Evolutionary conservation across 2,797 vertebrate species (phyloP), one percentile per base, ranked within the genome.

Genomic region (Fistularia tabacaria): DNA sequence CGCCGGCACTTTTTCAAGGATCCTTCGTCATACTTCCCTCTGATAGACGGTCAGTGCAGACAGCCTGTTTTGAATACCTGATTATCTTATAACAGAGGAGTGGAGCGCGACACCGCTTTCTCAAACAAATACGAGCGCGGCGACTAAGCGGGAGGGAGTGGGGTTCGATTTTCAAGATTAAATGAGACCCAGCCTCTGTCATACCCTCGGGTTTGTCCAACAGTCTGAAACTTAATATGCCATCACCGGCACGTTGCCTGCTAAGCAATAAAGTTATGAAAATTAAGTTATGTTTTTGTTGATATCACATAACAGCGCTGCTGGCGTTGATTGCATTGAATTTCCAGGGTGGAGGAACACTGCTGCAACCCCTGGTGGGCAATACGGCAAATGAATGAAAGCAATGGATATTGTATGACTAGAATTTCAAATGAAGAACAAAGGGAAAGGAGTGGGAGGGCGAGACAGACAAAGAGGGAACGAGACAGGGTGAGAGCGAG

Each of bases 351-450:
- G 51, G 67, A 56, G 57, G 58, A 78, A 65, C n/a, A 59, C 60
- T 65, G 77, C 68, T 37, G 75, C 74, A 79, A 71, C 76, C 85
- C 83, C 83, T 77, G 74, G 76, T 84, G 84, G 79, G 78, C 80
- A 80, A 81, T 83, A 73, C 55, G 0, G 64, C 73, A 60, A 79
- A 81, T 57, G 38, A 82, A 85, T 59, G 78, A 81, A 79, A 77
- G 81, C 72, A 62, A 79, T 39, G 60, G 78, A 76, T 81, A 76
- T 77, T 78, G 79, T 83, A 80, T 80, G 82, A 82, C 79, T 76
- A 57, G 85, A 86, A 80, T 85, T 78, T 84, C 73, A 84, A 85
- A 88, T 80, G 74, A 83, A 71, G 65, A 84, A 80, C 73, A 70
- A 72, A 75, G 64, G 51, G 41, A 72, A 59, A 61, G 63, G 60